Base-by-base conservation (phyloP, 2,888 invertebrate species). In the Andrena hattorfiana region DNA sequence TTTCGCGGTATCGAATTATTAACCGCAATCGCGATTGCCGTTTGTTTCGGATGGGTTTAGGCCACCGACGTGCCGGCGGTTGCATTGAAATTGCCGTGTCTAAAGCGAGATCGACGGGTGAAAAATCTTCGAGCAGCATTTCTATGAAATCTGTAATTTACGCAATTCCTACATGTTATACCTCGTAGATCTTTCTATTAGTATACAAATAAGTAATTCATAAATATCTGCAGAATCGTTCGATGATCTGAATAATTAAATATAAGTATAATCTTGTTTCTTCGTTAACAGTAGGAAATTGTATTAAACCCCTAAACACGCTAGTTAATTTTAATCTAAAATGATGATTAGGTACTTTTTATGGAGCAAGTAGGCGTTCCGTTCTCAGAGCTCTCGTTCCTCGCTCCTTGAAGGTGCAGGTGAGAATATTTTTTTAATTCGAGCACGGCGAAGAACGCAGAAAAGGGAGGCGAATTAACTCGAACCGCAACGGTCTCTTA, bases 1-100 rank as follows among this genome's bases (percentile, higher is more conserved):
- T 87, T 79, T 85, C 87, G 90, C 84, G 88, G 89, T 78, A 80
- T 74, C 85, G 88, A 91, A 91, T 92, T 91, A 92, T 92, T 91
- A 92, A 91, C 92, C 91, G 85, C 91, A 87, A 78, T 86, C 90
- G 87, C 90, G 91, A 92, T 92, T 92, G 91, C 86, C 87, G 88
- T 88, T 90, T 90, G 90, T 91, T 90, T 90, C 75, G 85, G 87
- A 90, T 84, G 86, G 86, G 84, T 87, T 87, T 89, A 86, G 85
- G 74, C 84, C 75, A 70, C 72, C 83, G 63, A 56, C 62, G 63
- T 80, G 78, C 79, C 81, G 42, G 74, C 42, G 78, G 84, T 81
- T 78, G 77, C 82, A 59, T 83, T 85, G 78, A 83, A 83, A 87
- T 83, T 81, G 67, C 60, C 60, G 26, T 35, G 56, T 51, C 26